These are phyloP conservation scores for Montipora sp. DNA, from an alignment of 64 coral and sea anemone genomes.

Conservation along the genomic window DNA sequence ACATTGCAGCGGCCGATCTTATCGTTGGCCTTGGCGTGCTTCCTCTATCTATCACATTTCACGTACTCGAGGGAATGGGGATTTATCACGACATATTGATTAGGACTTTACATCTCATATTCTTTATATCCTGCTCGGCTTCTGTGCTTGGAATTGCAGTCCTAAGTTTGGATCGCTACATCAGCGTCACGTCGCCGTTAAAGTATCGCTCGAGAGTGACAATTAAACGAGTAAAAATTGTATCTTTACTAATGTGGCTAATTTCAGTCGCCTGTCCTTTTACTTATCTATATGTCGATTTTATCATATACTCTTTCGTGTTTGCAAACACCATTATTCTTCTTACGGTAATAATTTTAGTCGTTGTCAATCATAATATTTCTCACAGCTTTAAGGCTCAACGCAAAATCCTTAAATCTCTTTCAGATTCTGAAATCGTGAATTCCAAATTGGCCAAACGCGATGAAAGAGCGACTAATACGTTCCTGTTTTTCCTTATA, in stretches of 20 bases:
- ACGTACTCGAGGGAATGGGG: slow-evolving; percentile 65
- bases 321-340: slow-evolving; percentile 78
- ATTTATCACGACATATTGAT: slow-evolving; percentile 32
- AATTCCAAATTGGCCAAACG: slow-evolving; percentile 13
- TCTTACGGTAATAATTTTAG: slow-evolving; percentile 70
- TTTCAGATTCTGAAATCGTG: background rate
- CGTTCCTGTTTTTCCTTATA: slow-evolving; percentile 39
- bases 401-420: slow-evolving; percentile 36
- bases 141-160: slow-evolving; percentile 81
- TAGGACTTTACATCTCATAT: slow-evolving; percentile 74
- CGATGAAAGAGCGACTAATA: slow-evolving; percentile 22
- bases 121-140: slow-evolving; percentile 85
- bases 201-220: slow-evolving; percentile 62
- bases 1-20: slow-evolving; percentile 82
- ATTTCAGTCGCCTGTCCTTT: slow-evolving; percentile 52
- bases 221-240: slow-evolving; percentile 43
- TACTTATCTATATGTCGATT: slow-evolving; percentile 80
- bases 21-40: slow-evolving; percentile 62
- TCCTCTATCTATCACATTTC: slow-evolving; percentile 74
- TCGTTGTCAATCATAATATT: slow-evolving; percentile 62
- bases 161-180: slow-evolving; percentile 80
- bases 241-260: slow-evolving; percentile 68
- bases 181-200: slow-evolving; percentile 66
- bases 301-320: slow-evolving; percentile 81
- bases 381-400: slow-evolving; percentile 33